A percentile compares a stretch with the other conserved stretches of the same genome.
Conservation (phyloP, 2,113 vertebrate species). For the Ammodytes dubius region DNA sequence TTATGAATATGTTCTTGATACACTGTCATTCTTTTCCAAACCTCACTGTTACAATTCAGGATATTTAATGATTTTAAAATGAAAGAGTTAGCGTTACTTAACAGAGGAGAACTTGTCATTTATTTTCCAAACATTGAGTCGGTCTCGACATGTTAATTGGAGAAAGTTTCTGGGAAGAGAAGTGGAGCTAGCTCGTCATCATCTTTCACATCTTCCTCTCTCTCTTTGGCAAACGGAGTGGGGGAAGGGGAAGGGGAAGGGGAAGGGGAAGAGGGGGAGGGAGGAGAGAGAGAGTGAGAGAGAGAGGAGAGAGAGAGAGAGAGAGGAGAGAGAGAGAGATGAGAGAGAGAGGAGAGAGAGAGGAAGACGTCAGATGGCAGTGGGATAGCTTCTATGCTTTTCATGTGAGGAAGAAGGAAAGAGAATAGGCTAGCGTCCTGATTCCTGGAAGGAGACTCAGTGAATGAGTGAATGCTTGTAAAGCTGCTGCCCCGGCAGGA, state of each 20-base stretch:
- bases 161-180: not conserved
- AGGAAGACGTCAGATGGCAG: slow-evolving; percentile 59
- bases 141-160: not conserved
- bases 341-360: slow-evolving; percentile 21
- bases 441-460: slow-evolving; percentile 30
- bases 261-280: not conserved
- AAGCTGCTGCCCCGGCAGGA: slow-evolving; percentile 29
- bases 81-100: too few relatives aligned
- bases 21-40: not conserved
- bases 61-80: too few relatives aligned
- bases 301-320: not conserved
- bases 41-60: not conserved
- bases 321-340: slow-evolving; percentile 20
- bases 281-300: slow-evolving; percentile 4
- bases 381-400: slow-evolving; percentile 37
- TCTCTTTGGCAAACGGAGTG: not conserved
- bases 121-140: slow-evolving; percentile 1
- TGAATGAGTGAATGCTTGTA: slow-evolving; percentile 56
- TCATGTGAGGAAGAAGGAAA: slow-evolving; percentile 32
- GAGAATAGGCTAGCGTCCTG: slow-evolving; percentile 24
- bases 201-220: not conserved
- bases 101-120: not conserved
- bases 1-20: too few relatives aligned
- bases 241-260: slow-evolving; percentile 54
- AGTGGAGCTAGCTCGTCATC: slow-evolving; percentile 6